Percentiles rank a stretch among this genome's conserved stretches.
phyloP scores from a whole-genome alignment of 2,797 vertebrate genomes.

The Sebastes taczanowskii region DNA sequence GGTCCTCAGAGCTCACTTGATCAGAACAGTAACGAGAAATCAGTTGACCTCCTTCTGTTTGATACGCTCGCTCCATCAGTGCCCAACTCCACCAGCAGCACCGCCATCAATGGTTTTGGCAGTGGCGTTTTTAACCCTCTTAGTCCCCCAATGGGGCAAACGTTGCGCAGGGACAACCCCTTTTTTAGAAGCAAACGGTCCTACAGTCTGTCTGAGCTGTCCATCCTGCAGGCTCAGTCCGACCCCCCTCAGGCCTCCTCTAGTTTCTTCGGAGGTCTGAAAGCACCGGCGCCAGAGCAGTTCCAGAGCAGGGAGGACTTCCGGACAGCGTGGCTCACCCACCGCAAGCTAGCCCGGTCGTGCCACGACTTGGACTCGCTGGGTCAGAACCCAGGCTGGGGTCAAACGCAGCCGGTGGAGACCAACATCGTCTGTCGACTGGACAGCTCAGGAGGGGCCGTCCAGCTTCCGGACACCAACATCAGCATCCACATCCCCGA shows the following conservation, averaged over 20 bases:
- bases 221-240: slow-evolving; percentile 89
- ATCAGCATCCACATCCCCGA: slow-evolving; percentile 92
- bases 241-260: slow-evolving; percentile 71
- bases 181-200: slow-evolving; percentile 97
- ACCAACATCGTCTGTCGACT: slow-evolving; percentile 93
- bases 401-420: slow-evolving; percentile 96
- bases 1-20: slow-evolving; percentile 65
- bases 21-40: slow-evolving; percentile 76
- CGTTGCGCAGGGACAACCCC: slow-evolving; percentile 87
- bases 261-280: slow-evolving; percentile 88
- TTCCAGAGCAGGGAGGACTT: slow-evolving; percentile 97
- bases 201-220: slow-evolving; percentile 95
- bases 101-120: slow-evolving; percentile 75
- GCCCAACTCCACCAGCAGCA: slow-evolving; percentile 67
- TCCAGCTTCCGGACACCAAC: slow-evolving; percentile 94
- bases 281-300: slow-evolving; percentile 93
- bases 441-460: slow-evolving; percentile 90
- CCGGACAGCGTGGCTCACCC: slow-evolving; percentile 92
- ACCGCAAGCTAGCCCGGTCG: slow-evolving; percentile 94
- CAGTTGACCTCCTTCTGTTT: slow-evolving; percentile 88
- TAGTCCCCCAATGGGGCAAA: slow-evolving; percentile 48
- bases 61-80: slow-evolving; percentile 75
- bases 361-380: slow-evolving; percentile 94
- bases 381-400: slow-evolving; percentile 96
- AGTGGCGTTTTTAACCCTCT: slow-evolving; percentile 81